These are phyloP conservation scores for Trissolcus brochymenae DNA, from an alignment of 2,888 invertebrate genomes.

Conservation along the genomic window DNA sequence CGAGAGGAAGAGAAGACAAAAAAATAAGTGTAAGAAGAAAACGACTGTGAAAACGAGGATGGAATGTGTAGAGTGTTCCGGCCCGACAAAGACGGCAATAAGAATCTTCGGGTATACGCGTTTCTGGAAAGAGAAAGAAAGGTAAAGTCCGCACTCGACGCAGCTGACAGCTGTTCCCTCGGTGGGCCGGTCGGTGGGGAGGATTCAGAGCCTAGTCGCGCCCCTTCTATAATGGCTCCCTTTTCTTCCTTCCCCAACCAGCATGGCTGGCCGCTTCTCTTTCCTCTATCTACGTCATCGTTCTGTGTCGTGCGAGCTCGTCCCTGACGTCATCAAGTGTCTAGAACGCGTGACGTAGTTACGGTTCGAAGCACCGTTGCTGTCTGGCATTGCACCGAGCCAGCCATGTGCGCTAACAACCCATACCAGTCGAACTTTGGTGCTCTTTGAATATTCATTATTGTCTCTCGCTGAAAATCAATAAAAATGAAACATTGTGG, in stretches of 20 bases:
- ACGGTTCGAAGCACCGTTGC: conserved; percentile 54
- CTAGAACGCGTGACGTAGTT: conserved; percentile 63
- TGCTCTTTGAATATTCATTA: conserved; percentile 4
- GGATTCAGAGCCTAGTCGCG: conserved; percentile 76
- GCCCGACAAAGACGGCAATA: conserved; percentile 58
- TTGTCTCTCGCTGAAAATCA: background rate
- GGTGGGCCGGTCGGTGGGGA: conserved; percentile 76
- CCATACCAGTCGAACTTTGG: conserved; percentile 7
- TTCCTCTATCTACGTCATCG: conserved; percentile 60
- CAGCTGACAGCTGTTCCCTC: conserved; percentile 76
- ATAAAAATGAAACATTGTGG: too few relatives aligned
- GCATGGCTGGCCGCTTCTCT: conserved; percentile 72
- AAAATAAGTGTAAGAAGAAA: conserved; percentile 65
- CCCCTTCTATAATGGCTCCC: conserved; percentile 77
- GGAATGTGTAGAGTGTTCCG: conserved; percentile 26
- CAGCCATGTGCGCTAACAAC: conserved; percentile 13
- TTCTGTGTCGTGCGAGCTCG: conserved; percentile 47
- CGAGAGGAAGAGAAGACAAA: conserved; percentile 37
- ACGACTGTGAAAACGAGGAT: conserved; percentile 30
- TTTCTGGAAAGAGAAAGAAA: conserved; percentile 62
- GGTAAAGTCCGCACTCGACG: conserved; percentile 70
- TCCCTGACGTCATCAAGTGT: conserved; percentile 61
- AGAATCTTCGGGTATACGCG: conserved; percentile 54
- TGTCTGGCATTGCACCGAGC: conserved; percentile 42
- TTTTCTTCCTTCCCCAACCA: conserved; percentile 76